Evolutionary conservation across 2,113 vertebrate species (phyloP).

Genomic region (Formicarius rufipectus): DNA sequence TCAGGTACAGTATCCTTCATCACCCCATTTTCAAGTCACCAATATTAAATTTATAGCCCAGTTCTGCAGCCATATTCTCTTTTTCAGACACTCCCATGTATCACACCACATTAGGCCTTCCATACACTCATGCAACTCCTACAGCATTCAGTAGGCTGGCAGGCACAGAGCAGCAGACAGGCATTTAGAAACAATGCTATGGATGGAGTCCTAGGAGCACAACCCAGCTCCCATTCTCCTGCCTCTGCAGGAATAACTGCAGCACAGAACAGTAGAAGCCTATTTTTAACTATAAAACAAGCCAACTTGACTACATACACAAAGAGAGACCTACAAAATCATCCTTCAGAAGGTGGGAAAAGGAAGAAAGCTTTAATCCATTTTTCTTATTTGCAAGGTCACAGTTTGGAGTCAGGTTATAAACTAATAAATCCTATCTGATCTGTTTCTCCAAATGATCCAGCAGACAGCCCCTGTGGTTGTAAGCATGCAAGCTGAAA

Average conservation of each 20-base stretch:
- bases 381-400: background rate
- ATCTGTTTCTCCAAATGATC: background rate
- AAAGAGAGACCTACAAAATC: conserved; percentile 13
- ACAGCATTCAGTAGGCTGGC: background rate
- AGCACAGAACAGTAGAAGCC: background rate
- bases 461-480: background rate
- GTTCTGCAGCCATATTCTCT: background rate
- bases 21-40: rapidly evolving
- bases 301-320: background rate
- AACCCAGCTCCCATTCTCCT: conserved; percentile 22
- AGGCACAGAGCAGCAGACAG: background rate
- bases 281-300: conserved; percentile 50
- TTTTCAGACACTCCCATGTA: background rate
- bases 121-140: background rate
- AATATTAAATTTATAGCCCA: background rate
- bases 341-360: background rate
- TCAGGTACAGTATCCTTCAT: background rate
- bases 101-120: background rate
- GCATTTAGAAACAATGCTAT: conserved; percentile 8
- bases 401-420: background rate
- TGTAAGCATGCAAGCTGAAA: background rate
- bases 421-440: background rate
- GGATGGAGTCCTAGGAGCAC: background rate
- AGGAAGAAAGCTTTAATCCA: background rate
- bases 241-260: conserved; percentile 3